These are phyloP conservation scores for Plutomurus gul DNA, from an alignment of 1,140 invertebrate species.

Conservation along the genomic window DNA sequence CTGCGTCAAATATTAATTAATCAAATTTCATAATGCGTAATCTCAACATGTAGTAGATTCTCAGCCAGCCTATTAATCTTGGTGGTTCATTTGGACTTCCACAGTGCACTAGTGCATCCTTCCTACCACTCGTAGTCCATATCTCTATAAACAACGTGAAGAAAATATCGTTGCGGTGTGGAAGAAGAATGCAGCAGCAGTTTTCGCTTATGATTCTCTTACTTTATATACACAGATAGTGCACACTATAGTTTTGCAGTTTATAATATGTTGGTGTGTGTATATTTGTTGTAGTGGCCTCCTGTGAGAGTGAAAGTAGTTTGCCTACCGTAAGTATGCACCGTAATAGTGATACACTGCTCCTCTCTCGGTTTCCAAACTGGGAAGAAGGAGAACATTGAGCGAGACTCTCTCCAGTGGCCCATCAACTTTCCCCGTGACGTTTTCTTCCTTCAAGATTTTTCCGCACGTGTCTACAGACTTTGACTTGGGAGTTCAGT, in stretches of 20 bases:
- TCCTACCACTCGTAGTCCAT: neutral
- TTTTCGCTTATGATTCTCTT: too few species aligned
- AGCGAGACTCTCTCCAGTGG: neutral
- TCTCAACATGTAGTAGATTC: constrained; percentile 14
- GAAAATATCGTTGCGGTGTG: too few species aligned
- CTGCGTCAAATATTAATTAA: constrained; percentile 36
- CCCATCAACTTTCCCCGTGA: constrained; percentile 11
- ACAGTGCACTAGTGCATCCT: too few species aligned
- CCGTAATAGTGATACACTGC: neutral
- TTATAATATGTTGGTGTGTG: too few species aligned
- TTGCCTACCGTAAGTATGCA: too few species aligned
- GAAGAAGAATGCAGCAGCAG: too few species aligned
- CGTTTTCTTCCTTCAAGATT: constrained; percentile 15
- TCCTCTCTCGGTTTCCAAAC: neutral
- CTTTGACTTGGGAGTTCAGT: neutral
- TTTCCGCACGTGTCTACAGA: neutral
- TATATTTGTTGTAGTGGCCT: neutral
- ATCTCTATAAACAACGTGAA: neutral
- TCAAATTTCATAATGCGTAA: constrained; percentile 25
- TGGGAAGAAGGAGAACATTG: neutral
- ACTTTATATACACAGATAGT: too few species aligned
- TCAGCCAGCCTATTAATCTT: constrained; percentile 13
- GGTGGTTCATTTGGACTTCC: neutral
- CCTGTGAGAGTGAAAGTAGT: too few species aligned
- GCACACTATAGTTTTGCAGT: too few species aligned